Conservation (phyloP, 2,797 vertebrate species). For the Podargus strigoides region DNA sequence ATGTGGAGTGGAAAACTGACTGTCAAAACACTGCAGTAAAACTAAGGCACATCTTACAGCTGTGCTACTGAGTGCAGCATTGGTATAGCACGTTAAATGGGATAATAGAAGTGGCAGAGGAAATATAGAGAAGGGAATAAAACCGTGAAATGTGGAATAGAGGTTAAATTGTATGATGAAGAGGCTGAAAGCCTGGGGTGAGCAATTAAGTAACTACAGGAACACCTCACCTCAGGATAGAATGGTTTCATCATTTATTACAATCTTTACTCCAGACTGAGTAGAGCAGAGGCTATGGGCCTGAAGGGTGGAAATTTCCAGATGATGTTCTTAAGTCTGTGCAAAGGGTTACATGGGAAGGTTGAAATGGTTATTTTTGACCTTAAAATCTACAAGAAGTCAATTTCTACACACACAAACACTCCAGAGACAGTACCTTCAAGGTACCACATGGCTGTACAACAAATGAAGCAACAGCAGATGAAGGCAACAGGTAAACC, state of each 20-base stretch:
- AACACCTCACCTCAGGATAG: neutral
- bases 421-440: neutral
- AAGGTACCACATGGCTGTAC: neutral
- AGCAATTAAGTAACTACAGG: neutral
- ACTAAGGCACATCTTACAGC: rapidly evolving
- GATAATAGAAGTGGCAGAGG: neutral
- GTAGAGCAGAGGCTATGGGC: neutral
- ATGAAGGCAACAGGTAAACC: neutral
- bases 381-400: neutral
- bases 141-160: neutral
- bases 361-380: neutral
- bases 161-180: neutral
- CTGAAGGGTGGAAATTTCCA: neutral
- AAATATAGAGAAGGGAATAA: neutral
- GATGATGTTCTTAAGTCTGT: neutral
- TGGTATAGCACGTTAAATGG: neutral
- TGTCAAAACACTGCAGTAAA: neutral
- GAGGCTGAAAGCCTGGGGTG: neutral
- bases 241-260: neutral
- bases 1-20: neutral
- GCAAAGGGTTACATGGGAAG: neutral
- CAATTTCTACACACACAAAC: neutral
- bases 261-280: neutral
- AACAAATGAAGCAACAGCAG: neutral
- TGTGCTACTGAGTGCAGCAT: neutral